Base-by-base conservation (phyloP, 2,797 vertebrate genomes). In the Cossypha niveicapilla region DNA sequence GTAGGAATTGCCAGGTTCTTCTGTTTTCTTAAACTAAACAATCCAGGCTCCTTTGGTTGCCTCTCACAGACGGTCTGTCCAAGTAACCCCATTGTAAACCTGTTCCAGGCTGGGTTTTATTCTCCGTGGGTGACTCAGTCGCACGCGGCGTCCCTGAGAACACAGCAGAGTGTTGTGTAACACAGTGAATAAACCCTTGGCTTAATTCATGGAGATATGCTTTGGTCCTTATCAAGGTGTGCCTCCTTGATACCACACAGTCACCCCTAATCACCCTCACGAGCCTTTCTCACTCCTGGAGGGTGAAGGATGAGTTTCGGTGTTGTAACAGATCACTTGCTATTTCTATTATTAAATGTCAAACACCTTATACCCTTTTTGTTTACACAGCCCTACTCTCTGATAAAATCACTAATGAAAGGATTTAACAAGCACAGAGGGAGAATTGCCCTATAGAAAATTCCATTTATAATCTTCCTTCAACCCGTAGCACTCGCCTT, bases 11-110 rank as follows among this genome's bases (percentile, higher is more conserved):
- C 87, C 92, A 95, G 94, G 94, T 95, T 91, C 85, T 96, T 91
- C 94, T 95, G 91, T 96, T 94, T 92, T 93, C 85, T 71, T 93
- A 88, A 95, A 80, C 82, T 88, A 75, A 96, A 96, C 95, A 95
- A 91, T 91, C 85, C 85, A 91, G 65, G 39, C 57, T 95, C 57
- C 75, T 92, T 85, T 63, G 78, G 75, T 92, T 74, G 56, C 63
- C 57, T 83, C 81, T 93, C 27, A 3, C 47, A 79, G 67, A 32
- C 0, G 0, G 13, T 58, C 63, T 74, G 75, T 63, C 84, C 81
- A 22, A 91, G 81, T 67, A 74, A 50, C 68, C 61, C 78, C 4
- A 57, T 88, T 80, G 89, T 92, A 75, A 94, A 92, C 89, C 81
- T 93, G 91, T 83, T 61, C 53, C 83, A 87, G 66, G 11, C 75